These are phyloP conservation scores for Channa maculata DNA, from an alignment of 2,113 vertebrate genomes.

Conservation along the genomic window DNA sequence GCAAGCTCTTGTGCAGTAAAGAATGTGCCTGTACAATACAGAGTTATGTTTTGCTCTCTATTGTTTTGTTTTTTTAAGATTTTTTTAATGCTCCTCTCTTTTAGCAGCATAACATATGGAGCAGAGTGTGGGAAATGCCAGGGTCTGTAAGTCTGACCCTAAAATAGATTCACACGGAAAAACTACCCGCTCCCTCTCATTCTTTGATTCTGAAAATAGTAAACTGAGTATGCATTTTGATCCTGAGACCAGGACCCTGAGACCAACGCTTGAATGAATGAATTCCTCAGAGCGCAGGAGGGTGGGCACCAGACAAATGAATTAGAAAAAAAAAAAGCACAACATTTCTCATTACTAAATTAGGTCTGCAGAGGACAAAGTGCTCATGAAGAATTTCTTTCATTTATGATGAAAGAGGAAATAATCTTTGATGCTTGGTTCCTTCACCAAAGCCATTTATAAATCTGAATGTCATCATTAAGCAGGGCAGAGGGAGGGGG, in stretches of 20 bases:
- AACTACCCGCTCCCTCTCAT: constrained; percentile 69
- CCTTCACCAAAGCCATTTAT: constrained; percentile 80
- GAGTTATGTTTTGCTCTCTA: constrained; percentile 12
- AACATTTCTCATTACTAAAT: constrained; percentile 86
- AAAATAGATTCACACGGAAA: constrained; percentile 73
- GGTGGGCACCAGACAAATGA: constrained; percentile 74
- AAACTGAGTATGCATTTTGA: constrained; percentile 68
- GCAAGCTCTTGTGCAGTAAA: background rate
- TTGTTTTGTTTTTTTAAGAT: constrained; percentile 59
- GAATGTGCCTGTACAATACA: background rate
- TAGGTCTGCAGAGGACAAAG: constrained; percentile 83
- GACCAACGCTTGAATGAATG: constrained; percentile 80
- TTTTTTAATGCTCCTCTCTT: constrained; percentile 41
- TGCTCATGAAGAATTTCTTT: constrained; percentile 79
- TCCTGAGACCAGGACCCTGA: constrained; percentile 70
- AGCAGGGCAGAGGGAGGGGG: constrained; percentile 61
- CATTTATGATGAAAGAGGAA: constrained; percentile 80
- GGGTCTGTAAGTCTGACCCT: constrained; percentile 59
- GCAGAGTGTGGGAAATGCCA: constrained; percentile 80
- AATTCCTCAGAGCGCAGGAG: constrained; percentile 72
- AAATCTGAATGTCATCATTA: constrained; percentile 78
- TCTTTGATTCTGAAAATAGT: constrained; percentile 82
- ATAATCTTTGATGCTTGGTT: constrained; percentile 79
- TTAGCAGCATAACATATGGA: constrained; percentile 46
- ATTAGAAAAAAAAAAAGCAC: constrained; percentile 58